These are phyloP conservation scores for Bombyx mandarina DNA, from an alignment of 1,140 invertebrate genomes.

Conservation along the genomic window DNA sequence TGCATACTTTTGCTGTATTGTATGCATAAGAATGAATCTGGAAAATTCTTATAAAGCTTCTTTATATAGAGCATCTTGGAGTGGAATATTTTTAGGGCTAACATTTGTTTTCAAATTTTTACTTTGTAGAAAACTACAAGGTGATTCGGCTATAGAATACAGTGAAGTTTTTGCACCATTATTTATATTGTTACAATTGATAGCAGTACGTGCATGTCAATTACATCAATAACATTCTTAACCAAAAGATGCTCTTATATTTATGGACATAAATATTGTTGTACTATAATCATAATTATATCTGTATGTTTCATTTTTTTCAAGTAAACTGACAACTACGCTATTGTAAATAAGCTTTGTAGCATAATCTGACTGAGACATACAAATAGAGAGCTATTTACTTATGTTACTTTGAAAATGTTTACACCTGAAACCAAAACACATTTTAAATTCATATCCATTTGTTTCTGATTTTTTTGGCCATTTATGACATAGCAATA, in stretches of 20 bases:
- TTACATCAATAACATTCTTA: constrained; percentile 70
- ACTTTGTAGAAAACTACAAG: constrained; percentile 89
- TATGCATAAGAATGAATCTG: constrained; percentile 92
- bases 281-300: background rate
- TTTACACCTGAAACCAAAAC: no score
- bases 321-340: background rate
- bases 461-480: no score
- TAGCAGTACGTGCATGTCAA: constrained; percentile 94
- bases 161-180: constrained; percentile 94
- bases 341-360: background rate
- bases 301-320: background rate
- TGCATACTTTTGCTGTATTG: constrained; percentile 94
- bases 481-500: no score
- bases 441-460: no score
- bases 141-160: constrained; percentile 84
- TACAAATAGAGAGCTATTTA: no score
- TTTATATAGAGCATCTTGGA: constrained; percentile 86
- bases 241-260: no score
- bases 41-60: constrained; percentile 85
- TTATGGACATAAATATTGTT: no score
- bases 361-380: background rate
- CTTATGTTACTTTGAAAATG: no score
- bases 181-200: constrained; percentile 90
- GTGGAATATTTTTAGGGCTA: constrained; percentile 84
- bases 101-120: constrained; percentile 95